A percentile compares a stretch with the other conserved stretches of the same genome.
Conservation (phyloP, 2,797 vertebrate genomes). For the Setipinna tenuifilis region DNA sequence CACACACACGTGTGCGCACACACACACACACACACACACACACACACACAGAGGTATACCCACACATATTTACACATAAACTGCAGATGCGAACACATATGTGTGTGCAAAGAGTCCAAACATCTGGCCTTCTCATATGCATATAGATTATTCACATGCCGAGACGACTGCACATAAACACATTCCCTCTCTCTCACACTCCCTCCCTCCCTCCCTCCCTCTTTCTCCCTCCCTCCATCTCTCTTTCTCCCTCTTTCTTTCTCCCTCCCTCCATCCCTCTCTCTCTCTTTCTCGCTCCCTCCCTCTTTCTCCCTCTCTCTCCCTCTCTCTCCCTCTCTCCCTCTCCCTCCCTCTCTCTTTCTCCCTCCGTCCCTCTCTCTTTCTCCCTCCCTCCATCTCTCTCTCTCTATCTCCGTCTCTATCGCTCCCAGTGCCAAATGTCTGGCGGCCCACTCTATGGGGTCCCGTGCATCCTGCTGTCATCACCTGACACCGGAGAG, state of each 20-base stretch:
- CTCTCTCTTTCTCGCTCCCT: not conserved
- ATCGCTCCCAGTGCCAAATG: not conserved
- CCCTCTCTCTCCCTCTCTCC: not conserved
- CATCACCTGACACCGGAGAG: not conserved
- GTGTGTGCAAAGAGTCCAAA: not conserved
- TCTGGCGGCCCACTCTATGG: not conserved
- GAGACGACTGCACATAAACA: not conserved
- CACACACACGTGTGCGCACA: conserved; percentile 11
- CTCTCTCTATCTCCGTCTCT: not conserved
- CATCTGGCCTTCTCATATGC: not conserved
- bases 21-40: conserved; percentile 11
- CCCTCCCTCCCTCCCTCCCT: not conserved
- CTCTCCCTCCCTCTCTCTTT: not conserved
- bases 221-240: not conserved
- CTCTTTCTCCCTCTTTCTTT: not conserved
- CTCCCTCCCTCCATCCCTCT: not conserved
- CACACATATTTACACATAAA: conserved; percentile 16
- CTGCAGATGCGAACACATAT: not conserved
- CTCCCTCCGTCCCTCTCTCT: not conserved
- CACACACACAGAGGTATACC: not conserved
- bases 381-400: not conserved
- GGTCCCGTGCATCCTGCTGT: not conserved
- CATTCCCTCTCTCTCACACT: not conserved
- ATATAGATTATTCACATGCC: not conserved
- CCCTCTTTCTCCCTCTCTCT: not conserved